Evolutionary conservation across 2,888 invertebrate species (phyloP), one percentile per base, ranked within the genome.

Genomic region (Hypercompe scribonia): DNA sequence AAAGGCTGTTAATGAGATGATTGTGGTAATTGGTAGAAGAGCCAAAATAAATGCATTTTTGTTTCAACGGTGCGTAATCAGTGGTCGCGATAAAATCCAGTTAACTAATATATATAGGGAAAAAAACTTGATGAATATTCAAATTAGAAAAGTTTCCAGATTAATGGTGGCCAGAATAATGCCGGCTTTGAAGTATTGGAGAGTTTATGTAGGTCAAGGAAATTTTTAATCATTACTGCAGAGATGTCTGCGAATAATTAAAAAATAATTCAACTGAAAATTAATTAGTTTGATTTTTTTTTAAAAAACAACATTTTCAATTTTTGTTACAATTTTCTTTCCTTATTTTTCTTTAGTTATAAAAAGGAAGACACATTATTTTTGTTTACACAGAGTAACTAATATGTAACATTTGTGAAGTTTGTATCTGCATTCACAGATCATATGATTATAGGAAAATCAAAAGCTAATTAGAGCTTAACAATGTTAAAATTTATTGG

Each of bases 111-210:
- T n/a, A 75, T 70, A 33, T 73, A n/a, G 63, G 66, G 58, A 28
- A 70, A 78, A 81, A 83, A 77, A 73, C 68, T 73, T 70, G 39
- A 78, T 83, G 70, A 81, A 83, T 82, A 82, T 83, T 81, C 77
- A 79, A 81, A 74, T 79, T 73, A 83, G 72, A 71, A 66, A 71
- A 76, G 75, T 81, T 74, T 24, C 67, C 61, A 75, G 70, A 77
- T 77, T 75, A 80, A 61, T 68, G 68, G 83, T 67, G 63, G 50
- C 36, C 68, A 73, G 70, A 77, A 81, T 77, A 79, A 79, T 65
- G 66, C 61, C 46, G 68, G 33, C 65, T 72, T 76, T 46, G 67
- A 71, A 77, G 72, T 71, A 65, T 72, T 67, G 69, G 50, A 74
- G 63, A 73, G 65, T 73, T 75, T 77, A 68, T 77, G 34, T 65